A percentile compares a stretch with the other conserved stretches of the same genome.
phyloP scores from a whole-genome alignment of 2,797 vertebrate genomes.

The Eutrigla gurnardus region DNA sequence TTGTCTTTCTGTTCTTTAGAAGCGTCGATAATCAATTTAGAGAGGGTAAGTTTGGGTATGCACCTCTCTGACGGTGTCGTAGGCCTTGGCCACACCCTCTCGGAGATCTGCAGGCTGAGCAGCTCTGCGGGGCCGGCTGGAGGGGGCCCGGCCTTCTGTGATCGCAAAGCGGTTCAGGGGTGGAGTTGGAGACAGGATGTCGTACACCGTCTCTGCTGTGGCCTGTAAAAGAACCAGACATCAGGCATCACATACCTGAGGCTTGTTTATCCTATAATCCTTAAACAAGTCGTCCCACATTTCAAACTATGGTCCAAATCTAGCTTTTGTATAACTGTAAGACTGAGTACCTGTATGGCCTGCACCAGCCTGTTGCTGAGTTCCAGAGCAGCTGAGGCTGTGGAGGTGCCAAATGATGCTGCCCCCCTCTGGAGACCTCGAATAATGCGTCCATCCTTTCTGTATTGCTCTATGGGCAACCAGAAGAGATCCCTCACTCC shows the following conservation, averaged over 20 bases:
- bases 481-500: conserved; percentile 94
- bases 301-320: neutral
- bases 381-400: conserved; percentile 93
- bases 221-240: conserved; percentile 78
- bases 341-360: conserved; percentile 90
- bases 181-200: conserved; percentile 92
- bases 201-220: conserved; percentile 94
- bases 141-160: conserved; percentile 84
- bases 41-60: neutral
- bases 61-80: conserved; percentile 93
- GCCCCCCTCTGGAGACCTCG: conserved; percentile 94
- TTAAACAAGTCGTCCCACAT: neutral
- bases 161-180: conserved; percentile 86
- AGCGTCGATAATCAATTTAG: neutral
- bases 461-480: conserved; percentile 94
- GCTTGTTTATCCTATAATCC: neutral
- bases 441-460: conserved; percentile 93
- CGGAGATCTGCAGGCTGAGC: conserved; percentile 92
- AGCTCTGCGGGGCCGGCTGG: conserved; percentile 81
- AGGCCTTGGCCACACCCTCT: conserved; percentile 94
- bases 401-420: conserved; percentile 93
- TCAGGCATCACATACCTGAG: neutral
- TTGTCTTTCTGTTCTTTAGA: neutral
- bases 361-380: conserved; percentile 96
- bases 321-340: neutral